Evolutionary conservation across 2,797 vertebrate species (phyloP).

Genomic region (Echiichthys vipera): DNA sequence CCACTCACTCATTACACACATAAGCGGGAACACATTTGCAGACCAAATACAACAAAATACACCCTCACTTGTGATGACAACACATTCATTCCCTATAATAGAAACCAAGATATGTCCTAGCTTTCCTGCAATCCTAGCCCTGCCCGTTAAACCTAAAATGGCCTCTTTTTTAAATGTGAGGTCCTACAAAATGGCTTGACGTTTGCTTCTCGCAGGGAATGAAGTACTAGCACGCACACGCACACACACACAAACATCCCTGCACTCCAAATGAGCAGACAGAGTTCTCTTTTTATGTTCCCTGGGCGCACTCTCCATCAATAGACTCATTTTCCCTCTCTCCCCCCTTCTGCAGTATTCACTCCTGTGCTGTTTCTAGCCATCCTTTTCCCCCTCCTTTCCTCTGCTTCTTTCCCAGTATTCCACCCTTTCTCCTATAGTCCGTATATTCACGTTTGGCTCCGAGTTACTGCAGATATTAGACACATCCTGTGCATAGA

Average conservation of each 20-base stretch:
- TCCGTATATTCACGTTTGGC: slow-evolving; percentile 21
- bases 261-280: slow-evolving; percentile 68
- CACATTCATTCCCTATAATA: not conserved
- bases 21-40: slow-evolving; percentile 21
- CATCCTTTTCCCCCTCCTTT: slow-evolving; percentile 37
- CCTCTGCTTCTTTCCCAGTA: slow-evolving; percentile 26
- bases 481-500: not conserved
- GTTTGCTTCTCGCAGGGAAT: slow-evolving; percentile 39
- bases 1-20: slow-evolving; percentile 35
- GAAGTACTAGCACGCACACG: slow-evolving; percentile 27
- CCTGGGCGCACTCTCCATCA: slow-evolving; percentile 64
- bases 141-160: slow-evolving; percentile 43
- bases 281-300: slow-evolving; percentile 76
- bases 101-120: not conserved
- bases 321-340: slow-evolving; percentile 77
- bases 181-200: slow-evolving; percentile 59
- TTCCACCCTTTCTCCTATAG: slow-evolving; percentile 14
- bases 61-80: slow-evolving; percentile 13
- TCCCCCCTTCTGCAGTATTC: slow-evolving; percentile 59
- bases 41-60: slow-evolving; percentile 26
- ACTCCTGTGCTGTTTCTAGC: slow-evolving; percentile 40
- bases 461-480: slow-evolving; percentile 3
- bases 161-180: slow-evolving; percentile 29
- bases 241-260: slow-evolving; percentile 29
- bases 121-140: slow-evolving; percentile 8